phyloP scores from a whole-genome alignment of 1,140 invertebrate genomes.

The Physella acuta region DNA sequence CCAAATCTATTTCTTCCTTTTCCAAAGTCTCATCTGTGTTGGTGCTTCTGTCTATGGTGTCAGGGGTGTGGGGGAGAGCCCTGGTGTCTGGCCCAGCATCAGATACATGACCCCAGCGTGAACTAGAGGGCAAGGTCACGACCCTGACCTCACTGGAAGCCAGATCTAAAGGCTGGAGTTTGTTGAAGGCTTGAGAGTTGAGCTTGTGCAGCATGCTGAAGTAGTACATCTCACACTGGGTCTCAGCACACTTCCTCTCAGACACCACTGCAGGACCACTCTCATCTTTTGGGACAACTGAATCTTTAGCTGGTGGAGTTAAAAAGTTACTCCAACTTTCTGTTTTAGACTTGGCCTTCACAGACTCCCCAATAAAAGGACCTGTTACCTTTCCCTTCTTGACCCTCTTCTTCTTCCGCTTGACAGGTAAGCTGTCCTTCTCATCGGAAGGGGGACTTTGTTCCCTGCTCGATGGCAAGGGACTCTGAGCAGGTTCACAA shows the following conservation, averaged over 20 bases:
- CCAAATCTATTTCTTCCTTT: slow-evolving; percentile 13
- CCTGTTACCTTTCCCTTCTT: not conserved
- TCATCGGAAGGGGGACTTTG: slow-evolving; percentile 2
- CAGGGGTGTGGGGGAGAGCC: not conserved
- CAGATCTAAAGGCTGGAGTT: slow-evolving; percentile 12
- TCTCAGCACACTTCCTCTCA: not conserved
- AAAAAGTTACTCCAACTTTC: slow-evolving; percentile 15
- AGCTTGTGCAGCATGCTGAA: slow-evolving; percentile 17
- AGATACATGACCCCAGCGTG: not conserved
- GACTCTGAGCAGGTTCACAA: not conserved
- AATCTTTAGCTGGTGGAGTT: not conserved
- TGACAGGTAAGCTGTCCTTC: not conserved
- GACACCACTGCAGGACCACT: not conserved
- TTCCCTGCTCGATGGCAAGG: slow-evolving; percentile 2
- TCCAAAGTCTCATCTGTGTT: slow-evolving; percentile 22
- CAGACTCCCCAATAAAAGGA: slow-evolving; percentile 13
- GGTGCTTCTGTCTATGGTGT: slow-evolving; percentile 13
- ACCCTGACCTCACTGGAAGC: not conserved
- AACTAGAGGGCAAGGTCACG: not conserved
- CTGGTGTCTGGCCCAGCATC: not conserved
- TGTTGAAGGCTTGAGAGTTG: slow-evolving; percentile 20
- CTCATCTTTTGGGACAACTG: not conserved
- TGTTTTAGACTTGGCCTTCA: slow-evolving; percentile 18
- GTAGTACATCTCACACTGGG: slow-evolving; percentile 16
- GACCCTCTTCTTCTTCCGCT: slow-evolving; percentile 9